These are phyloP conservation scores for Perca schrenkii DNA, from an alignment of 2,113 vertebrate genomes.

Conservation along the genomic window DNA sequence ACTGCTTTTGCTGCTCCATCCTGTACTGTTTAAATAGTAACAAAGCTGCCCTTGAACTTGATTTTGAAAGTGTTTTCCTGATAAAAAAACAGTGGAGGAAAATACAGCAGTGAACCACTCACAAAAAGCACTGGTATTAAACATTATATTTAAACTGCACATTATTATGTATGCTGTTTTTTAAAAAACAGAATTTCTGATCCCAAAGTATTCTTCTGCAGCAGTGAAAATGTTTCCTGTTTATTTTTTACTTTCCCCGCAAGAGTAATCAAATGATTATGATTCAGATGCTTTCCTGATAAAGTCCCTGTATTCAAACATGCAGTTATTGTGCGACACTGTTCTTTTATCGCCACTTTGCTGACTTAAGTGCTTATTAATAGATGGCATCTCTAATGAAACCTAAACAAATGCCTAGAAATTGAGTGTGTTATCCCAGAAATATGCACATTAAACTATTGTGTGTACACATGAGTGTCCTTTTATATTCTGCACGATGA, in stretches of 20 bases:
- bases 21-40: constrained; percentile 45
- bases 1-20: constrained; percentile 19
- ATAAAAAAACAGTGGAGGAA: constrained; percentile 54
- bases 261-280: constrained; percentile 25
- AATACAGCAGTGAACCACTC: constrained; percentile 33
- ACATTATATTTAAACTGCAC: background rate
- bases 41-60: constrained; percentile 52
- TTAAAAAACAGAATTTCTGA: background rate
- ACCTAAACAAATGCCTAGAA: background rate
- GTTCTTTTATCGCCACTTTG: constrained; percentile 2
- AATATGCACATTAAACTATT: background rate
- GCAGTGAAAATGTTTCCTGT: background rate
- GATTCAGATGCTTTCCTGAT: constrained; percentile 20
- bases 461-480: constrained; percentile 16
- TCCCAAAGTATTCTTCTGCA: background rate
- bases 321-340: background rate
- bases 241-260: constrained; percentile 26
- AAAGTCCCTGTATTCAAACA: constrained; percentile 10
- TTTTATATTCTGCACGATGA: constrained; percentile 50
- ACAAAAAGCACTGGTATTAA: background rate
- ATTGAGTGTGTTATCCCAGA: background rate
- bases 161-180: background rate
- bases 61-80: constrained; percentile 40
- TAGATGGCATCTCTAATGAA: background rate
- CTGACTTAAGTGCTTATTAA: background rate